phyloP scores from a whole-genome alignment of 2,888 invertebrate species.

The Chesias legatella region DNA sequence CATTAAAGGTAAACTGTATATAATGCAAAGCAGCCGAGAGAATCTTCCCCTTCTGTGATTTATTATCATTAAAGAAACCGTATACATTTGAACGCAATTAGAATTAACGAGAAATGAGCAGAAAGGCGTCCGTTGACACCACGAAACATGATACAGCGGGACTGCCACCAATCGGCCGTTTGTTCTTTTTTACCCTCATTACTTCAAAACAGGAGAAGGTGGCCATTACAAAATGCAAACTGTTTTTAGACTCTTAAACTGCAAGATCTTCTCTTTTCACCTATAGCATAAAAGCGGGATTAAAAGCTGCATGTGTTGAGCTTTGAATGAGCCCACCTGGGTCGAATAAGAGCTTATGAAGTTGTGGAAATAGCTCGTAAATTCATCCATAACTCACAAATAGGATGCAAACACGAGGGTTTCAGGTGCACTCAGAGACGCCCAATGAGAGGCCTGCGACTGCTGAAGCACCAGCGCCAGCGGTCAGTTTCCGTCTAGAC shows the following conservation, averaged over 20 bases:
- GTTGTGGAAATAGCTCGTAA: constrained; percentile 51
- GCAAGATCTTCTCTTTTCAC: not conserved
- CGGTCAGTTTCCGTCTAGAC: constrained; percentile 73
- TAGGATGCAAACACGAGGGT: constrained; percentile 49
- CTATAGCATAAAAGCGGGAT: constrained; percentile 11
- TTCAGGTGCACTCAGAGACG: constrained; percentile 29
- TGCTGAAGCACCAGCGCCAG: constrained; percentile 31
- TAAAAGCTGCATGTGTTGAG: constrained; percentile 13
- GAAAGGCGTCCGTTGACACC: constrained; percentile 56
- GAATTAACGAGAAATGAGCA: constrained; percentile 65
- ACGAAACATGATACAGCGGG: constrained; percentile 52
- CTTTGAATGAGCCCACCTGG: constrained; percentile 44
- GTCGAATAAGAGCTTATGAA: constrained; percentile 44
- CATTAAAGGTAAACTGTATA: too few relatives aligned
- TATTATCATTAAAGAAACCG: too few relatives aligned
- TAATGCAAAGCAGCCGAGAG: too few relatives aligned
- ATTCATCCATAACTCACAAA: constrained; percentile 51
- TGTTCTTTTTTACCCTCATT: constrained; percentile 29
- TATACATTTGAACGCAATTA: constrained; percentile 60
- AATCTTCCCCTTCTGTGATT: too few relatives aligned
- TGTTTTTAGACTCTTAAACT: constrained; percentile 7
- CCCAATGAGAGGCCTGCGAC: constrained; percentile 51
- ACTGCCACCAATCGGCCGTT: constrained; percentile 33
- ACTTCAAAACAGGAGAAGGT: constrained; percentile 16
- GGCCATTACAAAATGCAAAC: constrained; percentile 13